Evolutionary conservation across 2,113 vertebrate genomes (phyloP).

Genomic region (Sigmodon hispidus): DNA sequence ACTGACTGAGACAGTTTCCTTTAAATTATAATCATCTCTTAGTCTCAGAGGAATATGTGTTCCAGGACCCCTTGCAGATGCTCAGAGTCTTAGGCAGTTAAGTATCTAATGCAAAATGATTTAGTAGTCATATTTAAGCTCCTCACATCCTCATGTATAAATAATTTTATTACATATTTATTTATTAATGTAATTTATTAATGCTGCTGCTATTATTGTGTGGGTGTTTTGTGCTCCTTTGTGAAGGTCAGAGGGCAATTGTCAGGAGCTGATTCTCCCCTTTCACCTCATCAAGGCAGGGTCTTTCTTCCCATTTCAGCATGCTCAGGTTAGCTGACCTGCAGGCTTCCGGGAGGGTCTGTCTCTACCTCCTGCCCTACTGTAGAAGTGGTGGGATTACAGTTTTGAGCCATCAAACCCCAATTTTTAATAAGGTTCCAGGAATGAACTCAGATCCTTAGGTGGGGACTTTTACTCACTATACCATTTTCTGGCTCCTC

Average conservation of each 20-base stretch:
- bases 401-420: not conserved
- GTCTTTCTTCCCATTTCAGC: not conserved
- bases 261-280: not conserved
- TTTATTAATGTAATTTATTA: too few species aligned
- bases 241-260: not conserved
- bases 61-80: too few species aligned
- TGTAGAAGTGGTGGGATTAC: not conserved
- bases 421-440: not conserved
- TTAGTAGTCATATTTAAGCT: not conserved
- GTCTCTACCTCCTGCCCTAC: not conserved
- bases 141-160: not conserved
- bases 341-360: not conserved
- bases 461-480: not conserved
- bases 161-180: not conserved
- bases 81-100: not conserved
- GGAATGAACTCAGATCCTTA: not conserved
- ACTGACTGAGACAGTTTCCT: not conserved
- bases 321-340: not conserved
- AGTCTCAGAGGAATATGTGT: not conserved
- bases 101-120: not conserved
- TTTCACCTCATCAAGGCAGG: not conserved
- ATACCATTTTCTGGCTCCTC: not conserved
- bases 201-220: accelerated
- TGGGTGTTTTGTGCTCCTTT: too few species aligned
- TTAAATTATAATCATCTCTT: not conserved